A percentile compares a stretch with the other conserved stretches of the same genome.
These are phyloP conservation scores for Drosophila multiciliata DNA, from an alignment of 2,888 invertebrate genomes.

Conservation along the genomic window DNA sequence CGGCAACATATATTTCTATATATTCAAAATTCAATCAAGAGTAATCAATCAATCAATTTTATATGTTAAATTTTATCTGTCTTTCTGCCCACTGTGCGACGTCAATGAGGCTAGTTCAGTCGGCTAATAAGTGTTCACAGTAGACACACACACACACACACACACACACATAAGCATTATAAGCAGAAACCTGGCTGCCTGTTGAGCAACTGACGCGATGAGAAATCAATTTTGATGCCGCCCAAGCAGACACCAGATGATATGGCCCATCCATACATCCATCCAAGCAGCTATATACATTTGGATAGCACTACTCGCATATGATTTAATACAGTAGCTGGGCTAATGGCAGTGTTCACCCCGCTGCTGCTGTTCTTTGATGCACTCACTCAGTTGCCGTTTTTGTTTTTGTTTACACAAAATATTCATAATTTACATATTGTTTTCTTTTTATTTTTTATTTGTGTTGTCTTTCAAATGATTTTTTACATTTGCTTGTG, in stretches of 20 bases:
- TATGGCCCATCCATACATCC: slow-evolving; percentile 28
- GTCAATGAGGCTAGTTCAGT: slow-evolving; percentile 60
- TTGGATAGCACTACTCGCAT: slow-evolving; percentile 12
- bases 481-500: slow-evolving; percentile 71
- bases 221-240: slow-evolving; percentile 75
- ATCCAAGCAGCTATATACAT: not conserved
- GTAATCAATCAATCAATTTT: not conserved
- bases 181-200: slow-evolving; percentile 52
- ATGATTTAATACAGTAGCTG: slow-evolving; percentile 78
- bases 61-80: not conserved
- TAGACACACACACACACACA: not conserved
- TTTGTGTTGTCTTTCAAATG: slow-evolving; percentile 58
- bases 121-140: slow-evolving; percentile 71
- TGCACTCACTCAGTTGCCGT: slow-evolving; percentile 71
- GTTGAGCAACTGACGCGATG: slow-evolving; percentile 69
- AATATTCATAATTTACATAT: slow-evolving; percentile 78
- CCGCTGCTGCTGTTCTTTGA: slow-evolving; percentile 63
- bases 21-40: not conserved
- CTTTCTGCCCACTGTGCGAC: slow-evolving; percentile 44
- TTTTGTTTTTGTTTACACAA: slow-evolving; percentile 71
- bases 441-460: slow-evolving; percentile 49
- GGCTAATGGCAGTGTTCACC: slow-evolving; percentile 60
- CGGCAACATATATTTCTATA: not conserved
- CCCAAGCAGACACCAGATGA: slow-evolving; percentile 72
- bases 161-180: not conserved